Evolutionary conservation across 2,797 vertebrate species (phyloP).

Genomic region (Sebastiscus tertius): DNA sequence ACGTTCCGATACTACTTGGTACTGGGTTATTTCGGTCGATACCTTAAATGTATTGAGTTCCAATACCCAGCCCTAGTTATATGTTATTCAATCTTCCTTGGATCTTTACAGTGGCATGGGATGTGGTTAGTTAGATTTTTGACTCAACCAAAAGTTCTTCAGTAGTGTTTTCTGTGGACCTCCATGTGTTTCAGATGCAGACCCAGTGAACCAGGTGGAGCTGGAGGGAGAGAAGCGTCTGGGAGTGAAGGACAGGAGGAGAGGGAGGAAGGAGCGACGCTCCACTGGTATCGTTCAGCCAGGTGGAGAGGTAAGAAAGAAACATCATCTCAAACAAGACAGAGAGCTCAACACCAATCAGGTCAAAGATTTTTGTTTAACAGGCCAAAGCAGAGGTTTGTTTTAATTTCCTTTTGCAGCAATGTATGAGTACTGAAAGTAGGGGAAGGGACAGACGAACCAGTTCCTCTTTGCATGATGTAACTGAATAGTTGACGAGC

Average conservation of each 20-base stretch:
- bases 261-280: slow-evolving; percentile 80
- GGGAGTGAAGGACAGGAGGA: slow-evolving; percentile 70
- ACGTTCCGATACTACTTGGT: neutral
- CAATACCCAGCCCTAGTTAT: neutral
- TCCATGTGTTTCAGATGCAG: slow-evolving; percentile 69
- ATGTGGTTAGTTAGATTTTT: neutral
- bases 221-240: slow-evolving; percentile 71
- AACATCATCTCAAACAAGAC: neutral
- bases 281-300: slow-evolving; percentile 79
- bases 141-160: neutral
- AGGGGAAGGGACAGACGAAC: neutral
- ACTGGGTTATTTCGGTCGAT: neutral
- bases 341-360: neutral
- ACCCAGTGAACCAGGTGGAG: slow-evolving; percentile 64
- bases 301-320: slow-evolving; percentile 70
- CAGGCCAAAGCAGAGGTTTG: neutral
- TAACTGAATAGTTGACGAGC: neutral
- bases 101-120: neutral
- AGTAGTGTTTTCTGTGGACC: neutral
- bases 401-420: neutral
- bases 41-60: no score
- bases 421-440: neutral
- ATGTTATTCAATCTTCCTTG: neutral
- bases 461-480: neutral
- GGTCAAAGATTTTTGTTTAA: neutral